Base-by-base conservation (phyloP, 2,888 invertebrate species). In the Eilema caniola region DNA sequence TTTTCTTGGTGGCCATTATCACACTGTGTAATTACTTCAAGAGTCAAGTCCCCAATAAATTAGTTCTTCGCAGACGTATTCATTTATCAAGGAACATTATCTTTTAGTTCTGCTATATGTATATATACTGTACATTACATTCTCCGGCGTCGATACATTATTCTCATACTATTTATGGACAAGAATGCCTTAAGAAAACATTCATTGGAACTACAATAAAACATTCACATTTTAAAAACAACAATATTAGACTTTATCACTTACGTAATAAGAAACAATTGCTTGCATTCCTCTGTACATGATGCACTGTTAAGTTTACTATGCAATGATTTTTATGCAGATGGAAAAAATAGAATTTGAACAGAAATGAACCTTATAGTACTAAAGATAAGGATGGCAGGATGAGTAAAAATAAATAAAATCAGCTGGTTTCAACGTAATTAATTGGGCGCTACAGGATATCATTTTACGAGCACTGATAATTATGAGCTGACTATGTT, bases 121-220 rank as follows among this genome's bases (percentile, higher is more conserved):
- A 67, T 57, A 67, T 60, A 37, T 23, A 23, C 62, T 64, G 28
- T 23, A 23, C 4, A 56, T 23, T n/a, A 59, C 65, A 77, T 72
- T 72, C 67, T 47, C 62, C 73, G 65, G 83, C 84, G 83, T 84
- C 83, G 84, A 86, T 89, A 89, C 86, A 85, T 88, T 87, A 87
- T 86, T 84, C 88, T 84, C 85, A 85, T 82, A 85, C 93, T 93
- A 94, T 93, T 92, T 93, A 93, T 90, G 92, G 93, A 85, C 86
- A 89, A 88, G 93, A 93, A 94, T 94, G 91, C 89, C 89, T 90
- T 90, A 93, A 89, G 90, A 91, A 90, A 92, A 94, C 90, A 93
- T 84, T 85, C 70, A 75, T 78, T 79, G 77, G 71, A 87, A 84
- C 78, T 84, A 83, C 75, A 88, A 85, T 80, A 85, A 86, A 86